Base-by-base conservation (phyloP, 2,113 vertebrate species). In the Piaya cayana region DNA sequence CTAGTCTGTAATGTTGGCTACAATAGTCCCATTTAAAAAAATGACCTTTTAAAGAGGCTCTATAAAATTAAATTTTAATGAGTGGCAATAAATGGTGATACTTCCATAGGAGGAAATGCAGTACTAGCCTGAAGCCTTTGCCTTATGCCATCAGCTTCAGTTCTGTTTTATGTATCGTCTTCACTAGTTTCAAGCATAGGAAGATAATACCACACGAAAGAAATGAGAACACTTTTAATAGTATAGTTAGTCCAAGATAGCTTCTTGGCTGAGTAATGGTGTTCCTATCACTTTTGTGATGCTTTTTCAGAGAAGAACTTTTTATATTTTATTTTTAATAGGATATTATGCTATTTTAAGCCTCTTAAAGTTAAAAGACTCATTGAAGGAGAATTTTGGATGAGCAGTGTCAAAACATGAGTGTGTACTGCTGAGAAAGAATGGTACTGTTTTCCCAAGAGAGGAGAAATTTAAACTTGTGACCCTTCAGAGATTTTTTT, bases 31-130 rank as follows among this genome's bases (percentile, higher is more conserved):
- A 21, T 96, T 96, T 96, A 91, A 49, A 49, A 22, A 49, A 49
- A 49, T 88, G 88, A 97, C 94, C 95, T 97, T 97, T 97, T 93
- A 96, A 95, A 97, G 79, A 94, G 93, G 68, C 49, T 94, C 58
- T 88, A 58, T 92, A 75, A 96, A 97, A 96, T 97, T 84, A 97
- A 97, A 94, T 75, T 97, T 97, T 98, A 96, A 97, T 94, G 90
- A 97, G 68, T 52, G 43, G 49, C 96, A 95, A 96, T 97, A 96
- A 96, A 94, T 34, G 39, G 39, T 77, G 86, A 82, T 88, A n/a
- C 72, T 92, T 96, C 79, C 90, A 81, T 90, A 95, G 82, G 75
- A 96, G 70, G 88, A 86, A 96, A 43, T 90, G 45, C 56, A 93
- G 2, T 63, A 55, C 25, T 87, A 86, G 88, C 93, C 90, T 89